Evolutionary conservation across 2,113 vertebrate species (phyloP).

Genomic region (Pteruthius melanotis): DNA sequence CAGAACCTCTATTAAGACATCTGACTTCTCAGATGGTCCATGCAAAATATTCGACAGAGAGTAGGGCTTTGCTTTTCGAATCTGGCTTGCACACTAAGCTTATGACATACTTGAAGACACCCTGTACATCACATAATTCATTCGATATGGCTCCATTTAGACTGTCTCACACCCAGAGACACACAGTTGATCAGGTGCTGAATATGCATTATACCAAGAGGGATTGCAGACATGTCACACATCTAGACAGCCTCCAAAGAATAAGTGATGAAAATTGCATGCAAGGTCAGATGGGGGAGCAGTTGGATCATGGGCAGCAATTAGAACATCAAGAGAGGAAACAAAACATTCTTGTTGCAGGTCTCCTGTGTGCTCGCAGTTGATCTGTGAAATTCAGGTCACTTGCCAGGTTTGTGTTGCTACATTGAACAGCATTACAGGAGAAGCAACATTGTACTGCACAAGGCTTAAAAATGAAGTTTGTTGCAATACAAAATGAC

Average conservation of each 20-base stretch:
- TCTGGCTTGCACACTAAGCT: neutral
- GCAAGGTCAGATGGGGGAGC: slow-evolving; percentile 67
- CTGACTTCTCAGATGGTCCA: neutral
- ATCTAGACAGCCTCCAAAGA: slow-evolving; percentile 35
- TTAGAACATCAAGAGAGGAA: slow-evolving; percentile 52
- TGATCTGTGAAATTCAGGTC: slow-evolving; percentile 74
- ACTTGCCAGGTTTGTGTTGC: slow-evolving; percentile 74
- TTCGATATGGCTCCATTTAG: slow-evolving; percentile 10
- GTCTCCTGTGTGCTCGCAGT: slow-evolving; percentile 61
- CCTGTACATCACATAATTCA: slow-evolving; percentile 9
- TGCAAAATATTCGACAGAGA: neutral
- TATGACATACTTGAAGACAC: slow-evolving; percentile 14
- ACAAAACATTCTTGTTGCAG: slow-evolving; percentile 66
- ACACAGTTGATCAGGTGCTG: slow-evolving; percentile 52
- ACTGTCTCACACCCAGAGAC: slow-evolving; percentile 32
- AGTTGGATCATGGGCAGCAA: slow-evolving; percentile 66
- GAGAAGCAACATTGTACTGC: slow-evolving; percentile 30
- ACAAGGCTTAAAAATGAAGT: slow-evolving; percentile 22
- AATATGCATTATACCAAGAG: slow-evolving; percentile 42
- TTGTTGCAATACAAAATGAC: slow-evolving; percentile 35
- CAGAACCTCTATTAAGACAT: neutral
- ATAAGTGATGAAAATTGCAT: slow-evolving; percentile 47
- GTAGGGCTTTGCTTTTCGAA: neutral
- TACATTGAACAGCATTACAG: slow-evolving; percentile 72
- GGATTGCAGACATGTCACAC: neutral